Conservation (phyloP, 2,113 vertebrate genomes). For the Brachyistius frenatus region DNA sequence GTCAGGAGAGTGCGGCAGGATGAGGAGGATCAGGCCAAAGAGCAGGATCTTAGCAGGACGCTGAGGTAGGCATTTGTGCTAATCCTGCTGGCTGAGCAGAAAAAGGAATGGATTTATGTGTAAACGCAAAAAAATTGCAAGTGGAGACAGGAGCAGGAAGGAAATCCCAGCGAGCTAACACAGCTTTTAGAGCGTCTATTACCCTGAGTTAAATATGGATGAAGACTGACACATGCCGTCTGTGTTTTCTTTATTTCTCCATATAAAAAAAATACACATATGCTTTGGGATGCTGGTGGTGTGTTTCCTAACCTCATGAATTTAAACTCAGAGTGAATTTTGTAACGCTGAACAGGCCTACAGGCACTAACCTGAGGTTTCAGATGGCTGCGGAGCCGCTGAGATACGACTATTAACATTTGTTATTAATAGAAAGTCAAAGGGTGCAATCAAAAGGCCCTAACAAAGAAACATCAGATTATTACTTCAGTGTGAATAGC, state of each 20-base stretch:
- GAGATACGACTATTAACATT: background rate
- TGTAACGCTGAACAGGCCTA: background rate
- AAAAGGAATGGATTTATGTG: conserved; percentile 48
- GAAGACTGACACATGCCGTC: conserved; percentile 7
- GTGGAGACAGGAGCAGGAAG: background rate
- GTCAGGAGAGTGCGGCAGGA: conserved; percentile 13
- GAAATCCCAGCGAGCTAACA: conserved; percentile 35
- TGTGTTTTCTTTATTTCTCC: conserved; percentile 13
- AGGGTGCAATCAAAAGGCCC: too few relatives aligned
- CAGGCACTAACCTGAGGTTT: background rate
- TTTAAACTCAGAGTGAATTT: background rate
- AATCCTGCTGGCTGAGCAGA: conserved; percentile 71
- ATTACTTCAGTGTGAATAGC: background rate
- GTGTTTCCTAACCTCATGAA: background rate
- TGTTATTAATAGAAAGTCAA: background rate
- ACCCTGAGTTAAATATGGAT: conserved; percentile 21
- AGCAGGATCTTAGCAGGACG: conserved; percentile 53
- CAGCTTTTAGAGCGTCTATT: conserved; percentile 34
- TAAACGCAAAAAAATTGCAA: conserved; percentile 42
- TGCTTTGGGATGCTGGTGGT: too few relatives aligned
- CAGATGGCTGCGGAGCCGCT: background rate
- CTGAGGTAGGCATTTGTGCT: conserved; percentile 62
- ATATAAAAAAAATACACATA: background rate
- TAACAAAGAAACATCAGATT: too few relatives aligned
- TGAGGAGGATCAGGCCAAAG: conserved; percentile 40